phyloP scores from a whole-genome alignment of 2,888 invertebrate genomes.

The Diaperis boleti region DNA sequence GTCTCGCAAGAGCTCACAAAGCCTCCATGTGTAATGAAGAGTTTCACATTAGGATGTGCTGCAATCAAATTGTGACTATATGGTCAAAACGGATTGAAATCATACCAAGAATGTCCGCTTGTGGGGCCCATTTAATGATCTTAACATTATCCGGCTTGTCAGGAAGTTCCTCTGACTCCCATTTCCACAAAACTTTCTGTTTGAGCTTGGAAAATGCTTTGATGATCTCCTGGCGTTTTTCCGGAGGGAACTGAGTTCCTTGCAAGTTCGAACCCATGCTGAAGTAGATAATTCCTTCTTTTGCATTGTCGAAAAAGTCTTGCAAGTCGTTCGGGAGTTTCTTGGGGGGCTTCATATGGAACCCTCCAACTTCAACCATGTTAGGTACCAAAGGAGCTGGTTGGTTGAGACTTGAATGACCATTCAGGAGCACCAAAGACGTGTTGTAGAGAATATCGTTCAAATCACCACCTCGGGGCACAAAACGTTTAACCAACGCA shows the following conservation, averaged over 20 bases:
- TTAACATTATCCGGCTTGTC: conserved; percentile 62
- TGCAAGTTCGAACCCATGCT: conserved; percentile 73
- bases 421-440: conserved; percentile 56
- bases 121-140: conserved; percentile 59
- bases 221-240: conserved; percentile 68
- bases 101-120: conserved; percentile 57
- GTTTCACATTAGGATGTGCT: conserved; percentile 36
- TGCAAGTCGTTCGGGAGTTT: conserved; percentile 65
- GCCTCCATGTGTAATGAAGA: conserved; percentile 38
- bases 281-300: conserved; percentile 70
- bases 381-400: conserved; percentile 69
- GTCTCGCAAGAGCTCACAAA: conserved; percentile 34
- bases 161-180: conserved; percentile 68
- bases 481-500: conserved; percentile 50
- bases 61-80: too few species aligned
- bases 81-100: too few species aligned
- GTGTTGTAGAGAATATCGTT: conserved; percentile 52
- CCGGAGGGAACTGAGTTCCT: conserved; percentile 69
- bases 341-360: conserved; percentile 62
- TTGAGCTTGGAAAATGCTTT: conserved; percentile 71
- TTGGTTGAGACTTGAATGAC: conserved; percentile 68
- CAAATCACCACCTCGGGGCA: conserved; percentile 52
- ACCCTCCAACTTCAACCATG: conserved; percentile 71
- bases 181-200: conserved; percentile 77
- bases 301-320: conserved; percentile 68